Percentiles rank a stretch among this genome's conserved stretches.
phyloP scores from a whole-genome alignment of 2,797 vertebrate genomes.

The Oreochromis grahami region DNA sequence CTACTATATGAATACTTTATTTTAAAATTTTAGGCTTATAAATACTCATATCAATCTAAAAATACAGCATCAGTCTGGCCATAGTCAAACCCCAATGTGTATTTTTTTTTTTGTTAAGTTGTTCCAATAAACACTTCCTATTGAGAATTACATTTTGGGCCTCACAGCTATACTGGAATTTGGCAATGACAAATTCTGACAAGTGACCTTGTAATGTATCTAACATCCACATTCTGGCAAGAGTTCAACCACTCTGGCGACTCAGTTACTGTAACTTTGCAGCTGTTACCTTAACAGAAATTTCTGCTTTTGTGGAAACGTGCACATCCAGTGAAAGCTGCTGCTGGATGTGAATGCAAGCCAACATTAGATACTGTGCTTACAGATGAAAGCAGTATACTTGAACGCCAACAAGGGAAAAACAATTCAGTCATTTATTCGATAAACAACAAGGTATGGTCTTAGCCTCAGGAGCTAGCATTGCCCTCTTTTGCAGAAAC shows the following conservation, averaged over 20 bases:
- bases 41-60: neutral
- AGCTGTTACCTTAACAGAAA: neutral
- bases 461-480: neutral
- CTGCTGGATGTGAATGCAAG: neutral
- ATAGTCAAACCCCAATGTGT: neutral
- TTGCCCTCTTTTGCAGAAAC: neutral
- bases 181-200: neutral
- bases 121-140: too few species aligned
- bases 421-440: neutral
- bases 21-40: neutral
- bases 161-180: neutral
- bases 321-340: neutral
- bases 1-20: too few species aligned
- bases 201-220: neutral
- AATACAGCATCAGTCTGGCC: neutral
- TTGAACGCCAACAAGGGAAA: neutral
- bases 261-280: neutral
- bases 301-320: neutral
- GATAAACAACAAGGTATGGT: neutral
- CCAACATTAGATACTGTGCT: neutral
- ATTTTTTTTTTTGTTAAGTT: too few species aligned
- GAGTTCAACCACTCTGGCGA: neutral
- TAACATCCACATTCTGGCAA: neutral
- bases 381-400: neutral
- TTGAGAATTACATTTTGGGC: too few species aligned